Evolutionary conservation across 2,113 vertebrate species (phyloP).

Genomic region (Tursiops truncatus): DNA sequence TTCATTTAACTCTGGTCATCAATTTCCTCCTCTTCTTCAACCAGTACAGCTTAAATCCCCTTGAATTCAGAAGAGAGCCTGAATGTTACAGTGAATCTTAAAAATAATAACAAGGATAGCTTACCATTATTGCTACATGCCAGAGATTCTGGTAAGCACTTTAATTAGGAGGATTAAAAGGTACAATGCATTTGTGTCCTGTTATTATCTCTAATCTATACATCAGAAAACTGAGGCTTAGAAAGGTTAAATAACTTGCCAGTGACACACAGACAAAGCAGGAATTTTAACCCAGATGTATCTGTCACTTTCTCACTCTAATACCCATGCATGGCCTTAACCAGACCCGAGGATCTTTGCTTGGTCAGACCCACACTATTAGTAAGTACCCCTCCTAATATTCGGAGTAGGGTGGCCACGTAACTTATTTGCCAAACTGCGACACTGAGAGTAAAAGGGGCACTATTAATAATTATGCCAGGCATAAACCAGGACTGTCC

Average conservation of each 20-base stretch:
- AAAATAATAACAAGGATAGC: neutral
- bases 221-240: conserved; percentile 19
- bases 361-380: neutral
- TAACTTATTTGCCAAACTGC: neutral
- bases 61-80: neutral
- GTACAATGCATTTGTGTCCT: neutral
- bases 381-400: neutral
- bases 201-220: neutral
- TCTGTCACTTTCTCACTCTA: neutral
- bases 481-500: neutral
- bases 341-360: neutral
- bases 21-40: conserved; percentile 1
- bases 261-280: neutral
- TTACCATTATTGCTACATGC: neutral
- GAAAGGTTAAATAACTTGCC: neutral
- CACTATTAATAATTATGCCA: neutral
- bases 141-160: neutral
- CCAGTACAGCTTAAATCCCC: neutral
- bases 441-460: neutral
- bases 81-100: neutral
- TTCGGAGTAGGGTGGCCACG: neutral
- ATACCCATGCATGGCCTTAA: neutral
- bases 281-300: neutral
- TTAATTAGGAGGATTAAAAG: neutral
- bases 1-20: conserved; percentile 1